Base-by-base conservation (phyloP, 2,888 invertebrate species). In the Malthinus seriepunctatus region DNA sequence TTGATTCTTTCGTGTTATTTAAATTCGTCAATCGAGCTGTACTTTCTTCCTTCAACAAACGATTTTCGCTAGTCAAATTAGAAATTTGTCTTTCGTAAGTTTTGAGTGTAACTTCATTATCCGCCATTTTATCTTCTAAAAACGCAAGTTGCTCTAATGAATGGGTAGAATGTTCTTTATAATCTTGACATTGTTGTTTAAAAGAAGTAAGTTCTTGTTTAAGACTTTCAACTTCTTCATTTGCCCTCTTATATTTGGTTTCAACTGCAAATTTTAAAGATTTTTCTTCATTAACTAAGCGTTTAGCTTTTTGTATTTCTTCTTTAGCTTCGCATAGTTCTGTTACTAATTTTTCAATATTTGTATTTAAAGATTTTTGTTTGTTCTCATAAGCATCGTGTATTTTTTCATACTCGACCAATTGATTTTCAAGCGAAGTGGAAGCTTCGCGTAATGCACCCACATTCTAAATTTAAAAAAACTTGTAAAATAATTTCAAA, bases 391-490 rank as follows among this genome's bases (percentile, higher is more conserved):
- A 79, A 0, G 78, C 77, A 52, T 81, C 79, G 39, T 89, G 87
- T 62, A 91, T 79, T 62, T 84, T 84, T 70, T 91, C 91, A 66
- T 91, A 86, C 71, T 91, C 90, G 0, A 87, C 86, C 1, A 94
- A 79, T 74, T 95, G 94, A 59, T 87, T 88, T 69, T 95, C 95
- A 12, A 95, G 80, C 37, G 93, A 82, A 9, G 85, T 85, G 71
- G 91, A 92, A 0, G 93, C 89, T 69, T 89, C 89, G 69, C 91
- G 88, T 10, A 95, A 76, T 3, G 89, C 85, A 64, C 88, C 87
- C 63, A 88, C 87, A 75, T 92, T 91, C 83, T 90, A 80, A 31
- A 80, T 80, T 12, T 54, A 58, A 67, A 62, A 65, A 51, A 55
- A 46, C 33, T 33, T 37, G 39, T 10, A 47, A 45, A 51, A 53